These are phyloP conservation scores for Drosophila mayaguana DNA, from an alignment of 2,888 invertebrate genomes.

Conservation along the genomic window DNA sequence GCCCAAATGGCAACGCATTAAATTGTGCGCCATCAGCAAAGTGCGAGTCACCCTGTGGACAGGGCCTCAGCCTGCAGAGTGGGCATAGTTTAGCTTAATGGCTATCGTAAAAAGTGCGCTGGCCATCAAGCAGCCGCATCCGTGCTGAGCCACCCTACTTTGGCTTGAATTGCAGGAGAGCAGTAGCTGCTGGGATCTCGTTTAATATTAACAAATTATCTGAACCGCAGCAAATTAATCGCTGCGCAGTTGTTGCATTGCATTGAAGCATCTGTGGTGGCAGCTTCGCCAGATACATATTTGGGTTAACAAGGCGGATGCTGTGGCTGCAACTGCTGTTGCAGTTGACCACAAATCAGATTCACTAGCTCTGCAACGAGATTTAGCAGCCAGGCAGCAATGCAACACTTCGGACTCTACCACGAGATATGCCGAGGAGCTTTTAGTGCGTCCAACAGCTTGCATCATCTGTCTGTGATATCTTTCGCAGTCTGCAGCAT, in stretches of 20 bases:
- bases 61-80: constrained; percentile 7
- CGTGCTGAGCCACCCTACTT: constrained; percentile 67
- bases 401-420: constrained; percentile 42
- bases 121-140: constrained; percentile 45
- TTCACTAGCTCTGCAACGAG: constrained; percentile 71
- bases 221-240: constrained; percentile 71
- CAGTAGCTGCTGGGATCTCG: constrained; percentile 31
- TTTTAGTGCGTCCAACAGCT: constrained; percentile 63
- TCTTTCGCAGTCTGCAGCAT: constrained; percentile 49
- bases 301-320: constrained; percentile 67
- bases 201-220: constrained; percentile 78
- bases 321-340: constrained; percentile 26
- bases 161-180: constrained; percentile 56
- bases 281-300: constrained; percentile 46
- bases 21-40: constrained; percentile 66
- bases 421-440: constrained; percentile 25
- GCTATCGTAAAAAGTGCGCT: constrained; percentile 65
- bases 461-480: constrained; percentile 58
- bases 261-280: constrained; percentile 57
- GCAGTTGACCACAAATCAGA: constrained; percentile 73
- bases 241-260: constrained; percentile 36
- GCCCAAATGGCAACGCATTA: constrained; percentile 64
- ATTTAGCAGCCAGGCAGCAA: constrained; percentile 51
- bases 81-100: constrained; percentile 78
- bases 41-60: constrained; percentile 15